Conservation (phyloP, 2,113 vertebrate genomes). For the Xyliphius kryptos region DNA sequence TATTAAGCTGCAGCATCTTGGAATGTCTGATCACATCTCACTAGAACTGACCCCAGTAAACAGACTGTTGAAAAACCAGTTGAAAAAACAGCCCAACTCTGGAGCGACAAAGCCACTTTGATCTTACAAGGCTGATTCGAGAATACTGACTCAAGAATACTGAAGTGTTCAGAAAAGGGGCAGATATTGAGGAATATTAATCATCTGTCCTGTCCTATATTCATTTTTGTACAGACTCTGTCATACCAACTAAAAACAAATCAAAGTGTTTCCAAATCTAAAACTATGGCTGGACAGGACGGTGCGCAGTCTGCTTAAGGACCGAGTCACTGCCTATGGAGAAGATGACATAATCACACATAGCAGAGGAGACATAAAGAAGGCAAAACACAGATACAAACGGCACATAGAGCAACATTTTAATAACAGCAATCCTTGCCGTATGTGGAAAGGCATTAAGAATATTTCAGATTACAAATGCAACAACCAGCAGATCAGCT, state of each 20-base stretch:
- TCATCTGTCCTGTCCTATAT: not conserved
- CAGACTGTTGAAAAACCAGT: not conserved
- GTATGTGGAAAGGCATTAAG: no score
- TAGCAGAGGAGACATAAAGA: constrained; percentile 11
- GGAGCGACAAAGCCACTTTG: not conserved
- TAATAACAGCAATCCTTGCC: no score
- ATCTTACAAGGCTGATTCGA: not conserved
- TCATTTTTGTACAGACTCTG: not conserved
- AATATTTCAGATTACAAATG: no score
- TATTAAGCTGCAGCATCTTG: no score
- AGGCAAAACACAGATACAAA: constrained; percentile 19
- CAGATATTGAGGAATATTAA: not conserved
- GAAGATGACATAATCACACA: constrained; percentile 2
- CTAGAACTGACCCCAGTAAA: not conserved
- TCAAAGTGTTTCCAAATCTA: not conserved
- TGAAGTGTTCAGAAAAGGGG: not conserved
- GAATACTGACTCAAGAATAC: not conserved
- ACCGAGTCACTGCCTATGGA: not conserved
- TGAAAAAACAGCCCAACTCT: not conserved
- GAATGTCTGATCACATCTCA: not conserved
- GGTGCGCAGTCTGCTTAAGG: constrained; percentile 8
- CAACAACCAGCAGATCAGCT: no score
- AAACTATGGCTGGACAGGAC: not conserved
- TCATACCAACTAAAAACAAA: not conserved
- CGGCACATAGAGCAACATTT: not conserved